These are phyloP conservation scores for Sebastes hubbsi DNA, from an alignment of 2,797 vertebrate genomes.

Conservation along the genomic window DNA sequence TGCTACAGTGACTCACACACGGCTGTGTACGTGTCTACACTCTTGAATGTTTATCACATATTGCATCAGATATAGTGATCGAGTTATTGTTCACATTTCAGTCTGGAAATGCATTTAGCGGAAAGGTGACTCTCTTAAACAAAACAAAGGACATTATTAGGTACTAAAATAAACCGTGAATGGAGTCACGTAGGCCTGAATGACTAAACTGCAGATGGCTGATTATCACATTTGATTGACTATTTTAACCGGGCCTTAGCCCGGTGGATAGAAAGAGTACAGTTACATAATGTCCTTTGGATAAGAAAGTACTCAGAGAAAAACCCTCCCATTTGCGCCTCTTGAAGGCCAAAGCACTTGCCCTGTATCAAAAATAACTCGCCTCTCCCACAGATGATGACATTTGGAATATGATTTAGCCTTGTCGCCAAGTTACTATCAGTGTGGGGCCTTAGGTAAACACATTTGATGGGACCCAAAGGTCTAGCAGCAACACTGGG, in stretches of 20 bases:
- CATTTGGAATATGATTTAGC: constrained; percentile 79
- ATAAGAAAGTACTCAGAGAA: constrained; percentile 40
- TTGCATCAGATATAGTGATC: constrained; percentile 12
- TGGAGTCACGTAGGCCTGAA: constrained; percentile 71
- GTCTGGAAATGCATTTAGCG: constrained; percentile 33
- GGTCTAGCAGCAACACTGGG: constrained; percentile 57
- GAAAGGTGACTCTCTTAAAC: constrained; percentile 43
- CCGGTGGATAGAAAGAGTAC: constrained; percentile 7
- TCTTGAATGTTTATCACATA: constrained; percentile 13
- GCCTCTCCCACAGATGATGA: constrained; percentile 73
- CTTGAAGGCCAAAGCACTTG: constrained; percentile 59
- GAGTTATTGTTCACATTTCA: constrained; percentile 40
- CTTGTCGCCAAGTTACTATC: constrained; percentile 78
- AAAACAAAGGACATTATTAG: constrained; percentile 56
- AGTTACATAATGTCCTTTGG: constrained; percentile 48
- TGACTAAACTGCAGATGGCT: constrained; percentile 8
- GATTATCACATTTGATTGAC: constrained; percentile 49
- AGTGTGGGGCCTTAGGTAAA: constrained; percentile 76
- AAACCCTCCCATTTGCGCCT: constrained; percentile 40
- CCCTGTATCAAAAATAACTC: constrained; percentile 69
- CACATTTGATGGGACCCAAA: constrained; percentile 76
- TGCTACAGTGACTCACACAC: background rate
- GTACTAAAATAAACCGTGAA: constrained; percentile 41
- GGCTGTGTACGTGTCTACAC: constrained; percentile 30
- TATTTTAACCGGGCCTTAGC: constrained; percentile 15